Conservation (phyloP, 2,797 vertebrate species). For the Dermochelys coriacea region DNA sequence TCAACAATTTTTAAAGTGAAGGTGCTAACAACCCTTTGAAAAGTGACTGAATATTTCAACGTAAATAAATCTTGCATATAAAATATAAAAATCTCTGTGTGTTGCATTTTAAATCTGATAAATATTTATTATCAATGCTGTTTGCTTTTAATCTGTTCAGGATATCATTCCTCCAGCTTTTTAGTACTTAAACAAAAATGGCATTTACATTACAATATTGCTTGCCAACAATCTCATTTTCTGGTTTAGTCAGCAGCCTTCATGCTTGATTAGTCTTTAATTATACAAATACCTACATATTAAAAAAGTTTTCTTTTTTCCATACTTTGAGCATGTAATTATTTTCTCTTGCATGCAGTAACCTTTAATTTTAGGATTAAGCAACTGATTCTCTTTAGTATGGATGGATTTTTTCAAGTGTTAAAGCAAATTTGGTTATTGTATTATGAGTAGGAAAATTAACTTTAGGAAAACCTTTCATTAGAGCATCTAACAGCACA, state of each 20-base stretch:
- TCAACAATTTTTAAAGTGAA: slow-evolving; percentile 72
- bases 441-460: slow-evolving; percentile 82
- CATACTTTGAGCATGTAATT: slow-evolving; percentile 88
- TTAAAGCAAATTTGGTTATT: slow-evolving; percentile 86
- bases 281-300: slow-evolving; percentile 89
- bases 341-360: slow-evolving; percentile 87
- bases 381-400: slow-evolving; percentile 85
- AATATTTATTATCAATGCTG: slow-evolving; percentile 87
- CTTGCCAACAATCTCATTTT: slow-evolving; percentile 99
- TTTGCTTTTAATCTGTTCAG: slow-evolving; percentile 87
- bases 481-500: slow-evolving; percentile 77
- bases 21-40: slow-evolving; percentile 75
- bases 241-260: slow-evolving; percentile 99
- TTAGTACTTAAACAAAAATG: slow-evolving; percentile 87
- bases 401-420: slow-evolving; percentile 85
- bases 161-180: slow-evolving; percentile 83
- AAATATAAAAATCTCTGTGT: slow-evolving; percentile 79
- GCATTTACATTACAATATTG: slow-evolving; percentile 94
- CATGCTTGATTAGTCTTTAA: slow-evolving; percentile 94
- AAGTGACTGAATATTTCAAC: slow-evolving; percentile 78
- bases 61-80: slow-evolving; percentile 78
- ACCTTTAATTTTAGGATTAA: slow-evolving; percentile 90
- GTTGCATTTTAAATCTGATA: slow-evolving; percentile 84
- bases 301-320: slow-evolving; percentile 85
- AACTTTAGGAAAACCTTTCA: slow-evolving; percentile 82